phyloP scores from a whole-genome alignment of 2,797 vertebrate genomes.

The Myripristis murdjan region DNA sequence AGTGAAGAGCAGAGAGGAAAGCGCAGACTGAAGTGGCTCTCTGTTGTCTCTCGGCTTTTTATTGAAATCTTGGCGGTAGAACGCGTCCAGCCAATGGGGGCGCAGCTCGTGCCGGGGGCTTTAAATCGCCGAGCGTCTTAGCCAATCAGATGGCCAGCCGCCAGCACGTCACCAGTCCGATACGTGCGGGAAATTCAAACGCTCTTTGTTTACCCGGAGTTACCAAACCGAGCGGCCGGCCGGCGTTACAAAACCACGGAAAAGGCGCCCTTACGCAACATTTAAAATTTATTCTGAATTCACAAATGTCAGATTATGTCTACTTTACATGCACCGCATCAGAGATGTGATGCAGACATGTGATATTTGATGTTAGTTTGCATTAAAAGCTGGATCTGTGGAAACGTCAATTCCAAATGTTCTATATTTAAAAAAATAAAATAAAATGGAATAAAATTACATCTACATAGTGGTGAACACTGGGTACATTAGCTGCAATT shows the following conservation, averaged over 20 bases:
- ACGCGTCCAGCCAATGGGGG: constrained; percentile 59
- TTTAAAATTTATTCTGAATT: too few species aligned
- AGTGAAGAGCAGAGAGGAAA: not conserved
- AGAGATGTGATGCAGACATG: too few species aligned
- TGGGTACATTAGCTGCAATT: too few species aligned
- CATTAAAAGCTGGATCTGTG: too few species aligned
- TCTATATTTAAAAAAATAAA: too few species aligned
- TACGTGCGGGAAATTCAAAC: constrained; percentile 62
- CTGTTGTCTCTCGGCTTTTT: constrained; percentile 37
- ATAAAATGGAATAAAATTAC: too few species aligned
- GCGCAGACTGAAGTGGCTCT: not conserved
- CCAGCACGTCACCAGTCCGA: not conserved
- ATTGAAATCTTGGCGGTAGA: constrained; percentile 72
- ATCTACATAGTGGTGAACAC: too few species aligned
- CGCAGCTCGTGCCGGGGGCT: constrained; percentile 7
- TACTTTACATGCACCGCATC: too few species aligned
- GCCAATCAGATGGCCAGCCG: constrained; percentile 50
- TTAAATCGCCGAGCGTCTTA: not conserved
- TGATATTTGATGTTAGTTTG: too few species aligned
- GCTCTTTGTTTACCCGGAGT: not conserved
- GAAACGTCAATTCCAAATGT: too few species aligned
- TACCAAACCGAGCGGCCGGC: constrained; percentile 23
- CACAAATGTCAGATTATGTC: too few species aligned
- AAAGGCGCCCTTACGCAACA: constrained; percentile 35
- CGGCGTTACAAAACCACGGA: constrained; percentile 29